phyloP scores from a whole-genome alignment of 2,888 invertebrate species.

The Drosophila infuscata region DNA sequence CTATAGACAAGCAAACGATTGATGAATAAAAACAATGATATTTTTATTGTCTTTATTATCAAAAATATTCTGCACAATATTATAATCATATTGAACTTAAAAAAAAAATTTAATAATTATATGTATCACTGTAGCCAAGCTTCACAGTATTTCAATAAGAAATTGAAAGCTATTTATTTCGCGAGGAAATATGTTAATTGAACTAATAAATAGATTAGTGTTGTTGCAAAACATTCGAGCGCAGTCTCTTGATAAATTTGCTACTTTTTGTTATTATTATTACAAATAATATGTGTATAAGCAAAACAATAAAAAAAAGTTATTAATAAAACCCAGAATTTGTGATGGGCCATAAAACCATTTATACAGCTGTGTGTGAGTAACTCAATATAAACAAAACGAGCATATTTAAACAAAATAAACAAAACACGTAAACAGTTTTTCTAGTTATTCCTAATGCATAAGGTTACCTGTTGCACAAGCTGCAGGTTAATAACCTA shows the following conservation, averaged over 20 bases:
- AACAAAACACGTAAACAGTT: conserved; percentile 9
- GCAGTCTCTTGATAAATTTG: conserved; percentile 21
- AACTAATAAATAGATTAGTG: conserved; percentile 20
- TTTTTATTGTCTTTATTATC: conserved; percentile 26
- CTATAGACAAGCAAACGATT: conserved; percentile 21
- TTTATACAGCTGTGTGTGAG: conserved; percentile 13
- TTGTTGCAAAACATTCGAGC: not conserved
- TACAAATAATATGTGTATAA: conserved; percentile 12
- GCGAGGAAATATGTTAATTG: not conserved
- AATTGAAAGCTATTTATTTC: conserved; percentile 2
- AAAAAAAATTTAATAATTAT: not conserved
- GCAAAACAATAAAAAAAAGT: conserved; percentile 18
- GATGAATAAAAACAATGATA: not conserved
- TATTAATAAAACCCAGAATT: not conserved
- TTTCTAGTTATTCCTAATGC: not conserved
- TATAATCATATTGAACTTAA: not conserved
- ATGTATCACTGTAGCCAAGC: not conserved
- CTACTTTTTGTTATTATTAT: conserved; percentile 5
- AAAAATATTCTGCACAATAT: not conserved
- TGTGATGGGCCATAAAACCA: not conserved
- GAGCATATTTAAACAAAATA: conserved; percentile 5
- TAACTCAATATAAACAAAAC: conserved; percentile 7
- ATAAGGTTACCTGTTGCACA: conserved; percentile 19
- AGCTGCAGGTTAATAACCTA: conserved; percentile 47
- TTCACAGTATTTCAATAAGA: not conserved